Percentiles rank a stretch among this genome's conserved stretches.
Conservation (phyloP, 2,113 vertebrate species). For the Suricata suricatta region DNA sequence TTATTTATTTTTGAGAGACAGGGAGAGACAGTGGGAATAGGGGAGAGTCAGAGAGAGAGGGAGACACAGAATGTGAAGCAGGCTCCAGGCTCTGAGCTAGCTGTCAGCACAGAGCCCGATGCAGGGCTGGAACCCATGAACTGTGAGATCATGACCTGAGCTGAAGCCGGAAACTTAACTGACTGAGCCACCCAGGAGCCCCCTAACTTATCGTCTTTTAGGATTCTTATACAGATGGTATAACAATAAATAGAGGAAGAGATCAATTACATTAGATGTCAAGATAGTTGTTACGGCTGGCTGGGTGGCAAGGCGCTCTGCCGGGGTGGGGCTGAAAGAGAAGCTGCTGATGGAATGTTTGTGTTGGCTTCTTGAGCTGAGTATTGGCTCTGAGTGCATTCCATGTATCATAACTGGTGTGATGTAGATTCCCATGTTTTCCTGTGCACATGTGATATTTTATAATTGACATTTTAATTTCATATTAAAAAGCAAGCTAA, state of each 20-base stretch:
- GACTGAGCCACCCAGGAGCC: too few species aligned
- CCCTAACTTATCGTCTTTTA: too few species aligned
- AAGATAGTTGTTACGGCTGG: background rate
- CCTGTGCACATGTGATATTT: background rate
- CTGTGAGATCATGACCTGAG: too few species aligned
- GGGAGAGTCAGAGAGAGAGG: too few species aligned
- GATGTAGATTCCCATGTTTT: background rate
- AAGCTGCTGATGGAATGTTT: background rate
- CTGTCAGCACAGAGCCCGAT: too few species aligned
- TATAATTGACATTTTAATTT: background rate
- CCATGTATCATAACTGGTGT: background rate
- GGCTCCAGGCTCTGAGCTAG: too few species aligned
- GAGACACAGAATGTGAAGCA: too few species aligned
- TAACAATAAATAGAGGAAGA: background rate
- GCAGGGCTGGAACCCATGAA: too few species aligned
- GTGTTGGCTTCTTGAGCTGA: background rate
- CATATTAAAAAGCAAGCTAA: conserved; percentile 3
- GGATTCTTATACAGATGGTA: background rate
- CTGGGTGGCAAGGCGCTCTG: background rate
- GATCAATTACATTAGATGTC: background rate
- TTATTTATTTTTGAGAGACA: too few species aligned
- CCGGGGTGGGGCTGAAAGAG: too few species aligned
- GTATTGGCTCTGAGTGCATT: background rate
- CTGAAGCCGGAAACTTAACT: too few species aligned
- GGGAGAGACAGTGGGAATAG: too few species aligned